A percentile compares a stretch with the other conserved stretches of the same genome.
Conservation (phyloP, 2,797 vertebrate genomes). For the Coccyzus lansbergi region DNA sequence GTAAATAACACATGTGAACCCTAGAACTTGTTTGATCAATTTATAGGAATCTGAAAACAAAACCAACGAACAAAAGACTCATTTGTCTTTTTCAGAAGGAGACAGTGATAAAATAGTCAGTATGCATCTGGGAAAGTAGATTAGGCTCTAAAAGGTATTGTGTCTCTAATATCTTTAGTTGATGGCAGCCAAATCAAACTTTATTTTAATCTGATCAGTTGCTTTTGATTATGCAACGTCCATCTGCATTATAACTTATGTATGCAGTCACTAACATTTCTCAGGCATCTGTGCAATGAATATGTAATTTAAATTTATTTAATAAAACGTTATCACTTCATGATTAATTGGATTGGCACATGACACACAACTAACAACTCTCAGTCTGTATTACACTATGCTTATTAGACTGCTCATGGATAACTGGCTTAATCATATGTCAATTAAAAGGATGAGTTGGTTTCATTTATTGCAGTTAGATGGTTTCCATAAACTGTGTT, state of each 20-base stretch:
- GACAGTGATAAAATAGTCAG: background rate
- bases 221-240: constrained; percentile 12
- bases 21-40: background rate
- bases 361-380: constrained; percentile 43
- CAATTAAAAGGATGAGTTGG: constrained; percentile 64
- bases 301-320: constrained; percentile 20
- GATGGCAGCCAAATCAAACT: background rate
- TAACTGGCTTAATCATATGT: constrained; percentile 59
- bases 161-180: background rate
- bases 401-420: constrained; percentile 54
- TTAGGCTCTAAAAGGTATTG: background rate
- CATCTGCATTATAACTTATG: background rate
- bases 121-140: background rate
- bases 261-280: constrained; percentile 13
- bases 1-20: background rate
- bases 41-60: background rate
- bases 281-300: constrained; percentile 38
- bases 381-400: background rate
- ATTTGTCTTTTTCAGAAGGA: background rate
- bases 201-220: constrained; percentile 5
- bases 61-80: background rate
- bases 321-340: constrained; percentile 28
- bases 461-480: constrained; percentile 64
- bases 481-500: constrained; percentile 8
- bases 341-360: constrained; percentile 51